These are phyloP conservation scores for Gallinago nigripennis DNA, from an alignment of 2,797 vertebrate species.

Conservation along the genomic window DNA sequence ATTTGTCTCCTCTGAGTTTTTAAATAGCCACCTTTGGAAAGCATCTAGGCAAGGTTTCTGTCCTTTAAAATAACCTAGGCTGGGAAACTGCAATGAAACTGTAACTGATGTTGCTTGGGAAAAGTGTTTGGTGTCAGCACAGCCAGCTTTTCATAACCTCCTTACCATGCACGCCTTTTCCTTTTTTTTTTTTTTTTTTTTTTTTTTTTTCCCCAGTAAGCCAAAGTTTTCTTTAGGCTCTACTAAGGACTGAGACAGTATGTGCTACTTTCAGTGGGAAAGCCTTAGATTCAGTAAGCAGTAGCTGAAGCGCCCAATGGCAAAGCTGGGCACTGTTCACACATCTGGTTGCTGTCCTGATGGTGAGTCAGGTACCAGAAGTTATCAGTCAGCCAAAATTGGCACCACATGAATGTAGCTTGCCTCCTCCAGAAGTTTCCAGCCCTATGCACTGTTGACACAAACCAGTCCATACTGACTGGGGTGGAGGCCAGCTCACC, in stretches of 20 bases:
- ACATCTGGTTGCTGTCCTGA: not conserved
- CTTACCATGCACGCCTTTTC: not conserved
- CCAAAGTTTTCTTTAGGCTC: not conserved
- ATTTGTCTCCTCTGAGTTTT: not conserved
- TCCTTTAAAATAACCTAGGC: not conserved
- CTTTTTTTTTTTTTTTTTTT: not conserved
- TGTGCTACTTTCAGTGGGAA: not conserved
- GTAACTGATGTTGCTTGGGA: not conserved
- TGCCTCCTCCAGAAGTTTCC: not conserved
- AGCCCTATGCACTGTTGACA: not conserved
- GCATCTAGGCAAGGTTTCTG: not conserved
- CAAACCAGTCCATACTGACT: not conserved
- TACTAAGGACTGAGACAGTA: not conserved
- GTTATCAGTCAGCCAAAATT: not conserved
- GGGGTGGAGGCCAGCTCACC: not conserved
- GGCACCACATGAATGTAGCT: not conserved
- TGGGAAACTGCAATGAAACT: not conserved
- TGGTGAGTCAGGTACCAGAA: not conserved
- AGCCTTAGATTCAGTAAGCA: not conserved
- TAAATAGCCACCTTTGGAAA: not conserved
- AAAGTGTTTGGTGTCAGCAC: not conserved
- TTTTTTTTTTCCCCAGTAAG: not conserved
- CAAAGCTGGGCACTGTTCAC: not conserved
- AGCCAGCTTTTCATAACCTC: not conserved
- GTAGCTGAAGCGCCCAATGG: not conserved